Conservation (phyloP, 1,140 invertebrate genomes). For the Eueides isabella region DNA sequence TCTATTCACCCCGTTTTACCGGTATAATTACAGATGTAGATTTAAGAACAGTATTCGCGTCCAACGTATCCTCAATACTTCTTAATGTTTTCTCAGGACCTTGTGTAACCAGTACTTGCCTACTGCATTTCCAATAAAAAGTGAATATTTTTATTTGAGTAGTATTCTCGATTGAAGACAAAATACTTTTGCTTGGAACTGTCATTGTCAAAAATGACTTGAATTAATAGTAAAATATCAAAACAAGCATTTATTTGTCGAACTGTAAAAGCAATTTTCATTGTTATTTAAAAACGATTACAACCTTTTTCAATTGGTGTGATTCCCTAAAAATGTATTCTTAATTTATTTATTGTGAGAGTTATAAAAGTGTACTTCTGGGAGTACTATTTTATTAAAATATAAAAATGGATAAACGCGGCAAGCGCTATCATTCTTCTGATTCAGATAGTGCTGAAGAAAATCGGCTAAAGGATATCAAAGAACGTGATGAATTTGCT, state of each 20-base stretch:
- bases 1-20: too few species aligned
- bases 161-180: too few species aligned
- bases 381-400: background rate
- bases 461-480: conserved; percentile 89
- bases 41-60: too few species aligned
- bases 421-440: conserved; percentile 81
- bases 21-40: too few species aligned
- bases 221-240: background rate
- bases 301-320: background rate
- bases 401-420: conserved; percentile 63
- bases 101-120: too few species aligned
- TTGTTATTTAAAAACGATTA: background rate
- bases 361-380: background rate
- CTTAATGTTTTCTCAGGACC: too few species aligned
- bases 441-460: conserved; percentile 86
- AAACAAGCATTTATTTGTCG: background rate
- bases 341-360: background rate
- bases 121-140: too few species aligned
- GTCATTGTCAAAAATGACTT: background rate
- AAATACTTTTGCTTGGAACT: too few species aligned
- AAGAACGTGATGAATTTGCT: conserved; percentile 97
- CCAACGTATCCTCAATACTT: too few species aligned
- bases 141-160: too few species aligned
- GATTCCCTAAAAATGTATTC: background rate
- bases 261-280: background rate